Conservation (phyloP, 2,113 vertebrate species). For the Bambusicola thoracicus region DNA sequence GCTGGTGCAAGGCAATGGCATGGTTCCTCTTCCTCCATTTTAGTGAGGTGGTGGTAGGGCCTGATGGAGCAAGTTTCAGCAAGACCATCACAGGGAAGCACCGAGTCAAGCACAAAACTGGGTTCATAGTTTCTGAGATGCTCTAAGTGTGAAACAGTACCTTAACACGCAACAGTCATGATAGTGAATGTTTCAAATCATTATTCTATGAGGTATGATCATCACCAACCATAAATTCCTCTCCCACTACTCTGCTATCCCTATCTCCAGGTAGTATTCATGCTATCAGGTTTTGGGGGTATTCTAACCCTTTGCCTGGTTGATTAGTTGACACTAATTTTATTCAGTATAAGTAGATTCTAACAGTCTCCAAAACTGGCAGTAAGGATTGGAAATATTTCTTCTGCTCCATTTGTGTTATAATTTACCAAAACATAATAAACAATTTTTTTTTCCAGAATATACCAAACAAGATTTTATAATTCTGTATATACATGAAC, state of each 20-base stretch:
- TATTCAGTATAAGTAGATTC: not conserved
- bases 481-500: rapidly evolving
- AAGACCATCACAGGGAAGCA: not conserved
- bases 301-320: not conserved
- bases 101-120: too few relatives aligned
- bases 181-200: not conserved
- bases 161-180: not conserved
- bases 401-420: not conserved
- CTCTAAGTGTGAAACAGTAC: not conserved
- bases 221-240: not conserved
- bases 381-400: not conserved
- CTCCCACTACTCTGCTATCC: not conserved
- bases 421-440: not conserved
- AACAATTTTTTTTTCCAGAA: not conserved
- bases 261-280: too few relatives aligned
- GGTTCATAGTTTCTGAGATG: not conserved
- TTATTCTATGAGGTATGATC: not conserved
- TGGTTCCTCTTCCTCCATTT: not conserved
- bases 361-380: not conserved
- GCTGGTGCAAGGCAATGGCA: rapidly evolving
- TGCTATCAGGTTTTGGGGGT: not conserved
- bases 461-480: not conserved
- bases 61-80: not conserved
- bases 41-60: not conserved
- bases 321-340: not conserved